These are phyloP conservation scores for Metopolophium dirhodum DNA, from an alignment of 1,140 invertebrate species.

Conservation along the genomic window DNA sequence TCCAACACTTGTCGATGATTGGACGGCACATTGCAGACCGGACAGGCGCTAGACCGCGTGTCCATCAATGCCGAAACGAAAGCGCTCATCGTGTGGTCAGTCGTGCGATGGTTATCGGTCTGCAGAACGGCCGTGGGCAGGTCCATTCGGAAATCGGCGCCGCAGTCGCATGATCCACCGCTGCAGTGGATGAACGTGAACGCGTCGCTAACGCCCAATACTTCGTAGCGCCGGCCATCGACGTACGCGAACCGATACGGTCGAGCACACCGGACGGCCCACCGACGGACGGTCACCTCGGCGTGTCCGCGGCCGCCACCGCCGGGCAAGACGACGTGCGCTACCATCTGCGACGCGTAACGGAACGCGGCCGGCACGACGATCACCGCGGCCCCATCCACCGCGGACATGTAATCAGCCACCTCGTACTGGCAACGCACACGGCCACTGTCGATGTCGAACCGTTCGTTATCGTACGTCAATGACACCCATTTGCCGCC, in stretches of 20 bases:
- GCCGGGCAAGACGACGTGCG: neutral
- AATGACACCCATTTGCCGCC: slow-evolving; percentile 17
- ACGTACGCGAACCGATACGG: slow-evolving; percentile 22
- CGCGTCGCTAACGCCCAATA: slow-evolving; percentile 6
- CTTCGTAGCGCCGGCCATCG: neutral
- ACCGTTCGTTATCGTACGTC: neutral
- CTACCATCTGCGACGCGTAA: slow-evolving; percentile 26
- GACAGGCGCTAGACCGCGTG: neutral
- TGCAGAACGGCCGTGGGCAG: neutral
- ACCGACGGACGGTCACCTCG: neutral
- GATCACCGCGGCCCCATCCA: neutral
- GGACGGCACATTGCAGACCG: neutral
- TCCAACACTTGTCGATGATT: slow-evolving; percentile 15
- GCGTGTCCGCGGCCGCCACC: neutral
- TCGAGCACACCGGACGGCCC: neutral
- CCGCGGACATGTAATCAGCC: neutral
- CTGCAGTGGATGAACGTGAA: slow-evolving; percentile 20
- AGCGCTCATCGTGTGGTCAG: neutral
- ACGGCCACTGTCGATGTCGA: neutral
- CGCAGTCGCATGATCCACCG: neutral
- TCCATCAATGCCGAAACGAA: neutral
- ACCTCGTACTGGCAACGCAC: neutral
- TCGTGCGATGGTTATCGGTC: neutral
- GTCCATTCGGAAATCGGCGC: neutral
- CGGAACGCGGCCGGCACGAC: slow-evolving; percentile 23